These are phyloP conservation scores for Heliconius eleuchia DNA, from an alignment of 1,140 invertebrate species.

Conservation along the genomic window DNA sequence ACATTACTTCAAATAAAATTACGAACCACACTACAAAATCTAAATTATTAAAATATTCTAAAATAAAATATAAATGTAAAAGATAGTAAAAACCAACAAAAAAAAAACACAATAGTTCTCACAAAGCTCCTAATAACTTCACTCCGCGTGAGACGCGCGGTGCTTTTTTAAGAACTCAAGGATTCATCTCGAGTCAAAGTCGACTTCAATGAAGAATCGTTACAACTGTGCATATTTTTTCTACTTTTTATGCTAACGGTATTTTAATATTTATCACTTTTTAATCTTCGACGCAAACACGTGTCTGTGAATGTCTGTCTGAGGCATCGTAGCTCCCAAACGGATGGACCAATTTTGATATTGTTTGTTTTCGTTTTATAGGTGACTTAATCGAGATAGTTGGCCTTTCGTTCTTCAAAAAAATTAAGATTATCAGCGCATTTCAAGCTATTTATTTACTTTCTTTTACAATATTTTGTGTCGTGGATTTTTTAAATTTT, in stretches of 20 bases:
- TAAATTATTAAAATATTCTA: neutral
- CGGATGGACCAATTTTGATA: no score
- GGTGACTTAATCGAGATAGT: neutral
- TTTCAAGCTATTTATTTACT: no score
- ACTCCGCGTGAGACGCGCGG: slow-evolving; percentile 21
- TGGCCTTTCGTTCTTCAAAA: neutral
- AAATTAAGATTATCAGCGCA: neutral
- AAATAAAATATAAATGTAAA: neutral
- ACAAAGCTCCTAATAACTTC: slow-evolving; percentile 25
- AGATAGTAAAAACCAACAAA: neutral
- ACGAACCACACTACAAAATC: neutral
- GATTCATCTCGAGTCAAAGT: slow-evolving; percentile 21
- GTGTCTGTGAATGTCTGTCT: no score
- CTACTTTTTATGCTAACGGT: neutral
- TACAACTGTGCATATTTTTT: slow-evolving; percentile 11
- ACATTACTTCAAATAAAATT: neutral
- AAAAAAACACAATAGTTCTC: slow-evolving; percentile 22
- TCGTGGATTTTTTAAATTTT: no score
- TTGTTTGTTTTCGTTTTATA: no score
- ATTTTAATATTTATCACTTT: neutral
- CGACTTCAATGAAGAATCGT: slow-evolving; percentile 7
- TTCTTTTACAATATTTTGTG: no score
- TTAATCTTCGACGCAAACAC: neutral
- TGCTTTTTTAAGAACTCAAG: slow-evolving; percentile 20
- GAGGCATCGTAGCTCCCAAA: no score